Percentiles rank a stretch among this genome's conserved stretches.
These are phyloP conservation scores for Sylvia borin DNA, from an alignment of 2,797 vertebrate species.

Conservation along the genomic window DNA sequence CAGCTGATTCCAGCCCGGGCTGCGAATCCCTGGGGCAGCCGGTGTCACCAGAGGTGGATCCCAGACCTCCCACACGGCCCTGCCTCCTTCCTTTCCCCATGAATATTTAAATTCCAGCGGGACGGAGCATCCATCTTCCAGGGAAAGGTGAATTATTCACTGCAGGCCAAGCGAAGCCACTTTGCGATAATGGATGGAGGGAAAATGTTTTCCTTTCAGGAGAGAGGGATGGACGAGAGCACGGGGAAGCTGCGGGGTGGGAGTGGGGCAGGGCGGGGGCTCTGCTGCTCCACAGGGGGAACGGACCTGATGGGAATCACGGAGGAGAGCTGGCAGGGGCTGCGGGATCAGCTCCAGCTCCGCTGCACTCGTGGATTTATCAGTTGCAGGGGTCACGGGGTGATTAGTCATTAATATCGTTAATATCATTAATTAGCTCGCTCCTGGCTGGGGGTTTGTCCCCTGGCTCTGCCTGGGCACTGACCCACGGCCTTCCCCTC, in stretches of 20 bases:
- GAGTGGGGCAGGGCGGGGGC: neutral
- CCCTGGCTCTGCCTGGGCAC: neutral
- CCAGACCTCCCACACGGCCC: neutral
- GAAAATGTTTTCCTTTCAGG: constrained; percentile 40
- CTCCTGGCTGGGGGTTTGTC: neutral
- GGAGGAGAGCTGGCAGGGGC: neutral
- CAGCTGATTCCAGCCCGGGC: neutral
- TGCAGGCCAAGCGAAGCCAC: constrained; percentile 37
- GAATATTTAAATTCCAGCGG: constrained; percentile 52
- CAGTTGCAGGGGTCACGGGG: neutral
- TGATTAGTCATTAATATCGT: neutral
- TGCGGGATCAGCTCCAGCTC: neutral
- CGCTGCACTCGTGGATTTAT: accelerated
- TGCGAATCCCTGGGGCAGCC: neutral
- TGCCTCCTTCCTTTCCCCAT: neutral
- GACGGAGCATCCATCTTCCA: constrained; percentile 51
- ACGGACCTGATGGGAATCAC: accelerated
- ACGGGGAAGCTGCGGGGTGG: accelerated
- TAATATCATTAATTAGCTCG: neutral
- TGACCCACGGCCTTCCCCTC: accelerated
- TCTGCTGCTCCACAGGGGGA: neutral
- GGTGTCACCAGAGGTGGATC: accelerated
- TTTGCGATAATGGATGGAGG: constrained; percentile 51
- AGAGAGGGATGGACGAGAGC: neutral
- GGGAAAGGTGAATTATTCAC: constrained; percentile 63